Percentiles rank a stretch among this genome's conserved stretches.
phyloP scores from a whole-genome alignment of 2,888 invertebrate species.

The Meiosimyza platycephala region DNA sequence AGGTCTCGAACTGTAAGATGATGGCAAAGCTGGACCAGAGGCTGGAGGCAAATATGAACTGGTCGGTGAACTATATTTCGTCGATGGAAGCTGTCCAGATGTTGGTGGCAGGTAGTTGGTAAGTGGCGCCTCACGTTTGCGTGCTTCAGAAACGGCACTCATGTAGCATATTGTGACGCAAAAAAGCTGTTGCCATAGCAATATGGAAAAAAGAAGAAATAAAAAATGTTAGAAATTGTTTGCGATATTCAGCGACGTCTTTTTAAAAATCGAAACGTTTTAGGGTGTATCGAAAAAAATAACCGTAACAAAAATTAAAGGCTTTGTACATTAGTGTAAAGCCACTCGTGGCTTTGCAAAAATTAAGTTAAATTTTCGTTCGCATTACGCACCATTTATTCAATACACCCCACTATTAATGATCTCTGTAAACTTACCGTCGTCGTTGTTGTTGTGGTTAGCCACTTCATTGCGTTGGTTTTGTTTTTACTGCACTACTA shows the following conservation, averaged over 20 bases:
- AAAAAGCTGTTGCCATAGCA: constrained; percentile 48
- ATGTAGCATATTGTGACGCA: constrained; percentile 52
- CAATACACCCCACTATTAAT: constrained; percentile 8
- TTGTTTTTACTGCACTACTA: neutral
- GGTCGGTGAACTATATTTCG: constrained; percentile 66
- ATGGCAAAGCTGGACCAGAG: constrained; percentile 59
- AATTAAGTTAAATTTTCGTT: too few species aligned
- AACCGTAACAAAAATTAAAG: neutral
- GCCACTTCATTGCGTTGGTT: constrained; percentile 42
- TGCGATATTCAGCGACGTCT: neutral
- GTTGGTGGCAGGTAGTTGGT: constrained; percentile 64
- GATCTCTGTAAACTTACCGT: constrained; percentile 54
- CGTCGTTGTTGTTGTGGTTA: constrained; percentile 41
- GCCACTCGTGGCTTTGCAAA: too few species aligned
- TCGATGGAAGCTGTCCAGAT: constrained; percentile 64
- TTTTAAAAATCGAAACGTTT: constrained; percentile 51
- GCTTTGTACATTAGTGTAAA: too few species aligned
- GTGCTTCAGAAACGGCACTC: constrained; percentile 51
- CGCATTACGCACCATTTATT: neutral
- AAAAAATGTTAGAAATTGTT: too few species aligned
- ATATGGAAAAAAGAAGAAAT: neutral
- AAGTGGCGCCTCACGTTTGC: constrained; percentile 65
- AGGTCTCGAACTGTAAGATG: constrained; percentile 27
- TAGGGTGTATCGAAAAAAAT: constrained; percentile 27
- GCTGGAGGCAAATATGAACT: constrained; percentile 71